These are phyloP conservation scores for Dendrocincla fuliginosa DNA, from an alignment of 2,797 vertebrate genomes.

Conservation along the genomic window DNA sequence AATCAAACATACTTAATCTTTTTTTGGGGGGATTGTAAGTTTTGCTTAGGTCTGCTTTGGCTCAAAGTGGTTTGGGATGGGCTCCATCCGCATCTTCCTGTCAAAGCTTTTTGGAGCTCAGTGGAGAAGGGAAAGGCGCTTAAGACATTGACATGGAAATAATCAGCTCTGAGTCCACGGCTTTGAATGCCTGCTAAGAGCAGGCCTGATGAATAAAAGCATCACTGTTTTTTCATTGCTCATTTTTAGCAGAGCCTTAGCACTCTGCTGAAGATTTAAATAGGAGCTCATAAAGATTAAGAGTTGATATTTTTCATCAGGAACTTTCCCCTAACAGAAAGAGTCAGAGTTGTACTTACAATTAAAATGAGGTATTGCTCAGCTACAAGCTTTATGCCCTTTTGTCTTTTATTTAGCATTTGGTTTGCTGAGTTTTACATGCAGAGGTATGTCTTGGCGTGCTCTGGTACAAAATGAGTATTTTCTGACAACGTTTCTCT, in stretches of 20 bases:
- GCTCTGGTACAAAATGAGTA: not conserved
- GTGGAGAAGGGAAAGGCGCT: not conserved
- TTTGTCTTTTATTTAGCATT: not conserved
- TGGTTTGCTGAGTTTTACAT: not conserved
- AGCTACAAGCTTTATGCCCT: accelerated
- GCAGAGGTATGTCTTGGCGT: not conserved
- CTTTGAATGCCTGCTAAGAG: not conserved
- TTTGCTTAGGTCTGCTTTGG: constrained; percentile 9
- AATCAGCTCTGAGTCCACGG: not conserved
- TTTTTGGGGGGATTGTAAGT: not conserved
- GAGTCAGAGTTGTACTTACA: not conserved
- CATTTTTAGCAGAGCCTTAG: not conserved
- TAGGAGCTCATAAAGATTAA: not conserved
- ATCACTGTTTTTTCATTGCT: not conserved
- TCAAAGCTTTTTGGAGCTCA: not conserved
- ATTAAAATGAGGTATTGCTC: not conserved
- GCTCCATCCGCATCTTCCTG: not conserved
- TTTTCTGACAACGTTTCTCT: not conserved
- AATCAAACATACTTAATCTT: constrained; percentile 8
- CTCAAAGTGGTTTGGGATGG: not conserved
- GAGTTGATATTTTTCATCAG: not conserved
- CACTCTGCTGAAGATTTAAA: not conserved
- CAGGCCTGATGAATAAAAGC: not conserved
- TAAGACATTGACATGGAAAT: not conserved
- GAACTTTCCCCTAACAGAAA: not conserved